Evolutionary conservation across 2,888 invertebrate genomes (phyloP), one percentile per base, ranked within the genome.

Genomic region (Drosophila lutescens): DNA sequence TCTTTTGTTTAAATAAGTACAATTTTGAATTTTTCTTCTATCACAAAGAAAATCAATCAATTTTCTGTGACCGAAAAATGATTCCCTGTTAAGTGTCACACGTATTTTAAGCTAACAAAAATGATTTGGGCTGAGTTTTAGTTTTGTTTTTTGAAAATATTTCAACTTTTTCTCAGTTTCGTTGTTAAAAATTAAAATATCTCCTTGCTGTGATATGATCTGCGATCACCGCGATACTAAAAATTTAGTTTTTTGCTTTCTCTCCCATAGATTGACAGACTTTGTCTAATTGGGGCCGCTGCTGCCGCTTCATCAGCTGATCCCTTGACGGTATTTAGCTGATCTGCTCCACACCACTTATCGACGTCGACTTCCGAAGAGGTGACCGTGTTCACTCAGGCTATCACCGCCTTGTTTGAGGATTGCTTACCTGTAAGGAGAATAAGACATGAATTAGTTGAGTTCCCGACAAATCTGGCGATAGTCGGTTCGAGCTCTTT

Each of bases 71-170:
- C 67, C 36, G 9, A 38, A 38, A 53, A 60, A 76, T 76, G 70
- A 74, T 77, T 89, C 89, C 89, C 89, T 88, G 86, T 88, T 72
- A 51, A 40, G 59, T 56, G 66, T 54, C 49, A 57, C 68, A 61
- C 62, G 55, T 44, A 23, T 49, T 38, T 54, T 46, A 56, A 54
- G 56, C 67, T 60, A 58, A 55, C 46, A 9, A 50, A 68, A 61
- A 53, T 40, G 61, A 74, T 74, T 72, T 75, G 36, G 59, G 58
- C 40, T 59, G 32, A 59, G 55, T 54, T 57, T 57, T 41, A 34
- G 34, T 54, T 46, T 54, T 49, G 17, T 40, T 53, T 56, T 26
- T 73, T 10, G 26, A 40, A 49, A 36, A 44, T 74, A 23, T 47
- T 65, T 51, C 49, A 68, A 43, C 43, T 47, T 63, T 67, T 20